phyloP scores from a whole-genome alignment of 53 echinoderm and acorn worm genomes.

The Patiria pectinifera region DNA sequence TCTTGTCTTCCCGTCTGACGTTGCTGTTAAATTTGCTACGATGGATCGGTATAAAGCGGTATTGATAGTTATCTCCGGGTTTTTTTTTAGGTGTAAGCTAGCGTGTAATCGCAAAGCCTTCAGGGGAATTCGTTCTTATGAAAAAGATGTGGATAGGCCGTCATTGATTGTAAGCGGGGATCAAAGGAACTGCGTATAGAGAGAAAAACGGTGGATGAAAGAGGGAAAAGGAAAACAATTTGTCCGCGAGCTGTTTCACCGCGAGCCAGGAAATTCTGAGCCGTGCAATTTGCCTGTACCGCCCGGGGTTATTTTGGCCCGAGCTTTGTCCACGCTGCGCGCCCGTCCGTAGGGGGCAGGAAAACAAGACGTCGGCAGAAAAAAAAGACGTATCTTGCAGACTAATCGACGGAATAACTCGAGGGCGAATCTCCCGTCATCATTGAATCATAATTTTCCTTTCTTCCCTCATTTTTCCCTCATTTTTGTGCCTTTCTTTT shows the following conservation, averaged over 20 bases:
- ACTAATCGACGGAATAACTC: conserved; percentile 43
- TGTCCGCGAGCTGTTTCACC: background rate
- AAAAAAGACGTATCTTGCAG: conserved; percentile 16
- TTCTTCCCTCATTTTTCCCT: background rate
- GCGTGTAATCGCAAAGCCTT: conserved; percentile 13
- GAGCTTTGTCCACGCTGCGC: background rate
- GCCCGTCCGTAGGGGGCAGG: background rate
- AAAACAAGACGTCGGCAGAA: conserved; percentile 13
- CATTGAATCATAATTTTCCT: conserved; percentile 18
- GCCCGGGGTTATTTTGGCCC: conserved; percentile 25
- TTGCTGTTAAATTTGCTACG: conserved; percentile 1
- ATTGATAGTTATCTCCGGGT: background rate
- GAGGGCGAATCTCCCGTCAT: conserved; percentile 17
- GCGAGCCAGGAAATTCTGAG: background rate
- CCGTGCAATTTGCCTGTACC: conserved; percentile 7
- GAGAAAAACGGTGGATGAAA: background rate
- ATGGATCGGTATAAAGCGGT: background rate
- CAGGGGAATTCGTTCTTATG: conserved; percentile 2
- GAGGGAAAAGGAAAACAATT: background rate
- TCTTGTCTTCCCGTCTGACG: background rate
- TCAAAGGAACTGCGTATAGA: background rate
- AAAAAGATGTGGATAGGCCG: background rate
- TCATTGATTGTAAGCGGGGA: conserved; percentile 22
- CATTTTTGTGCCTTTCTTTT: background rate
- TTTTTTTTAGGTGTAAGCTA: conserved; percentile 37